Evolutionary conservation across 2,888 invertebrate genomes (phyloP).

Genomic region (Sinhomidia bicolor): DNA sequence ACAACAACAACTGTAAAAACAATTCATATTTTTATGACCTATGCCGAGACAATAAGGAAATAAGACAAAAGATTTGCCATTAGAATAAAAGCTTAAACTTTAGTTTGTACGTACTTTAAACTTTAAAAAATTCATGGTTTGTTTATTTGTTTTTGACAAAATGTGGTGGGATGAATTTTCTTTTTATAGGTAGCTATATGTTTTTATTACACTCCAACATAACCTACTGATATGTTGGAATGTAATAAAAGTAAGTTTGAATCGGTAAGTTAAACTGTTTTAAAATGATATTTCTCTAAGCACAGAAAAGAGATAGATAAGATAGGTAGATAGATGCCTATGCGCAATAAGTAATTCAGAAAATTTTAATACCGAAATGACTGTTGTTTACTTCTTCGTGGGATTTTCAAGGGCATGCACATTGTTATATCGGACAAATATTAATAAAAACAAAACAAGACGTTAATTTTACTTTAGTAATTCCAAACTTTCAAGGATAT

Average conservation of each 20-base stretch:
- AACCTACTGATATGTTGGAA: not conserved
- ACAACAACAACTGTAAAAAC: not conserved
- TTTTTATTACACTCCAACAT: not conserved
- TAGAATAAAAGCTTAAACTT: not conserved
- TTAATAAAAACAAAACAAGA: too few relatives aligned
- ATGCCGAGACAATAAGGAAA: slow-evolving; percentile 1
- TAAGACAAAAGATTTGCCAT: not conserved
- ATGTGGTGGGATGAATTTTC: too few relatives aligned
- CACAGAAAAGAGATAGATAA: not conserved
- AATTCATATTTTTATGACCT: not conserved
- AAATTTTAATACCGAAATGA: not conserved
- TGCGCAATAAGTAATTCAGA: too few relatives aligned
- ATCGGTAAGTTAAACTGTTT: not conserved
- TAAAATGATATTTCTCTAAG: not conserved
- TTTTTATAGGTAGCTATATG: too few relatives aligned
- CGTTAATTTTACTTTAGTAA: too few relatives aligned
- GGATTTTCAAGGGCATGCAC: slow-evolving; percentile 1
- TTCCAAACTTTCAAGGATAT: slow-evolving; percentile 14
- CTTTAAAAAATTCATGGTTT: too few relatives aligned
- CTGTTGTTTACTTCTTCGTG: not conserved
- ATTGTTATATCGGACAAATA: not conserved
- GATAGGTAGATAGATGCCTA: too few relatives aligned
- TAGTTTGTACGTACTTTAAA: too few relatives aligned
- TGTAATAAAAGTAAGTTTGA: not conserved
- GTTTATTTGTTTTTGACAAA: too few relatives aligned